A percentile compares a stretch with the other conserved stretches of the same genome.
Evolutionary conservation across 2,888 invertebrate species (phyloP).

Genomic region (Napeogenes inachia): DNA sequence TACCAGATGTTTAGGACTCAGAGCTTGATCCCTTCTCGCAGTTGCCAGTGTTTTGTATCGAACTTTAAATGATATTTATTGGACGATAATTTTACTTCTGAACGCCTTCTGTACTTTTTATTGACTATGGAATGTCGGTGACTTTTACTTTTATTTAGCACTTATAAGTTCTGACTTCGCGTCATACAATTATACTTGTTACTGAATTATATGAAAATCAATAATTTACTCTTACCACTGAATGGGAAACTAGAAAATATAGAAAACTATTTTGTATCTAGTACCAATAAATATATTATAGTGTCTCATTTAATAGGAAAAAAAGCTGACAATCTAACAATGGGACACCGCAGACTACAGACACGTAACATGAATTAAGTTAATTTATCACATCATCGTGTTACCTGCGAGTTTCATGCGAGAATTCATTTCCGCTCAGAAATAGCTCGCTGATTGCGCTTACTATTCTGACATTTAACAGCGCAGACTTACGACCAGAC

Average conservation of each 20-base stretch:
- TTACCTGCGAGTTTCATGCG: conserved; percentile 33
- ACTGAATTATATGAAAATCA: too few species aligned
- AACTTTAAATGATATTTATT: conserved; percentile 24
- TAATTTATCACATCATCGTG: conserved; percentile 33
- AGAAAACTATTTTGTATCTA: too few species aligned
- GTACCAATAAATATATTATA: too few species aligned
- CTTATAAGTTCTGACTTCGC: too few species aligned
- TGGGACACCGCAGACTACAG: conserved; percentile 17
- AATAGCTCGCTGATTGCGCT: conserved; percentile 30
- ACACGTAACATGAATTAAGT: conserved; percentile 26
- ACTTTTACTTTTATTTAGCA: neutral
- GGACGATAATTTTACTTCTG: conserved; percentile 10
- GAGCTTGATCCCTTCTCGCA: conserved; percentile 23
- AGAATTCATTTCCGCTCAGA: conserved; percentile 33
- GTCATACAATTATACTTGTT: too few species aligned
- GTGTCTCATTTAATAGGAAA: too few species aligned
- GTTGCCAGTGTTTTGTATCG: conserved; percentile 18
- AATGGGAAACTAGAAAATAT: too few species aligned
- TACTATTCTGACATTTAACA: conserved; percentile 21
- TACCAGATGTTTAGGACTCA: conserved; percentile 33
- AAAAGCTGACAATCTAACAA: neutral
- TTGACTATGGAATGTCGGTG: neutral
- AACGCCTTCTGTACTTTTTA: conserved; percentile 8
- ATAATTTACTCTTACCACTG: too few species aligned
- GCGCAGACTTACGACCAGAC: conserved; percentile 1